Percentiles rank a stretch among this genome's conserved stretches.
Conservation (phyloP, 2,113 vertebrate species). For the Gallinago paraguaiae region DNA sequence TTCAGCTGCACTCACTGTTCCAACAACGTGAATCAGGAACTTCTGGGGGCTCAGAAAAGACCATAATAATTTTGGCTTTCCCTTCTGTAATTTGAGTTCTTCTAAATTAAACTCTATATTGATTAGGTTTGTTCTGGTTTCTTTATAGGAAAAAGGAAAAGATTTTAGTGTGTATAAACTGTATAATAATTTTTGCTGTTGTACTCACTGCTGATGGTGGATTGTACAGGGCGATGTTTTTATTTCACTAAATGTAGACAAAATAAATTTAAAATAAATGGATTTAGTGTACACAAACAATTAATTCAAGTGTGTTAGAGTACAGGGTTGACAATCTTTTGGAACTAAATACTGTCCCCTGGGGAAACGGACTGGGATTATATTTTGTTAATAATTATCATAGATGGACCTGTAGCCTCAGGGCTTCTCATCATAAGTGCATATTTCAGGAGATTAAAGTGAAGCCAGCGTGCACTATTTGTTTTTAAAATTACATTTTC, state of each 20-base stretch:
- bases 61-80: slow-evolving; percentile 68
- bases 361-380: slow-evolving; percentile 66
- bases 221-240: slow-evolving; percentile 99
- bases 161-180: slow-evolving; percentile 97
- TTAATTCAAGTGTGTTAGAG: slow-evolving; percentile 78
- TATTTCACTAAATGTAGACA: slow-evolving; percentile 97
- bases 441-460: slow-evolving; percentile 65
- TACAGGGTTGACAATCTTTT: slow-evolving; percentile 76
- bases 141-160: slow-evolving; percentile 84
- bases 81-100: slow-evolving; percentile 80
- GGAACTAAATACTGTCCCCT: slow-evolving; percentile 62
- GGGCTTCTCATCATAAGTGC: slow-evolving; percentile 34
- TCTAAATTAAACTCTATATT: slow-evolving; percentile 80
- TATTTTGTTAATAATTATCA: slow-evolving; percentile 65
- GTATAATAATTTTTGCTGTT: slow-evolving; percentile 96
- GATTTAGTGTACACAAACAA: slow-evolving; percentile 78
- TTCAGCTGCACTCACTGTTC: slow-evolving; percentile 68
- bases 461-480: slow-evolving; percentile 64
- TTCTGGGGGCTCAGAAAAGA: slow-evolving; percentile 76
- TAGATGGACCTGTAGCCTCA: slow-evolving; percentile 2
- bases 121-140: slow-evolving; percentile 80
- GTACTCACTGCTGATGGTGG: slow-evolving; percentile 95
- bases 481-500: slow-evolving; percentile 71
- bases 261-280: slow-evolving; percentile 83
- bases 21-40: slow-evolving; percentile 67